Evolutionary conservation across 2,888 invertebrate genomes (phyloP), one percentile per base, ranked within the genome.

Genomic region (Metacarcinus magister): DNA sequence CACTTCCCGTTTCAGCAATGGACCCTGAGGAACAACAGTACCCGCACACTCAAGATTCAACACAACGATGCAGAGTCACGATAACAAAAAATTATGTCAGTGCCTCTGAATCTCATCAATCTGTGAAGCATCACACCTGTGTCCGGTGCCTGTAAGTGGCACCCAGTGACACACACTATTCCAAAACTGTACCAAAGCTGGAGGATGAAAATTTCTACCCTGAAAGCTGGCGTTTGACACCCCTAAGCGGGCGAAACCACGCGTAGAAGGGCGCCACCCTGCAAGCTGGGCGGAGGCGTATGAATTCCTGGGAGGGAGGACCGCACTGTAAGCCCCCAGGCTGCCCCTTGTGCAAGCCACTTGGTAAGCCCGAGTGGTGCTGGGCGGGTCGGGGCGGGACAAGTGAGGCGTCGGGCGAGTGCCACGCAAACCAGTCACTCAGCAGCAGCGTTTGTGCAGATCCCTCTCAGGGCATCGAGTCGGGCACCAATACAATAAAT

Each of bases 261-360:
- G 32, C 82, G 82, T 82, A 82, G 82, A 82, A 28, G 82, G 82
- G 82, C 82, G 82, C 82, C 93, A 93, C 93, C 93, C 10, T 43
- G 44, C 43, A 93, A 28, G 93, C 43, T n/a, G 75, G 48, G 93
- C 32, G 75, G 75, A 44, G 93, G 48, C 75, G 67, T 75, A 75
- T 67, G 75, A 48, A 93, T 93, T 93, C 93, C 75, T 93, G 75
- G 43, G 93, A 93, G 75, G 93, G 93, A 93, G 93, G 67, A 75
- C 75, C 93, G 44, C 43, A n/a, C 23, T 91, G n/a, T 67, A 75
- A 32, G 44, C 67, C 93, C 93, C 32, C 4, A 67, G 93, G 93
- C 93, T 39, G 67, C 93, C 43, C 75, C 67, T 93, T 43, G 39
- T 75, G 93, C 67, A 93, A 43, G 75, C 75, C 93, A 43, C 93